phyloP scores from a whole-genome alignment of 2,888 invertebrate genomes.

The Bugulina stolonifera region DNA sequence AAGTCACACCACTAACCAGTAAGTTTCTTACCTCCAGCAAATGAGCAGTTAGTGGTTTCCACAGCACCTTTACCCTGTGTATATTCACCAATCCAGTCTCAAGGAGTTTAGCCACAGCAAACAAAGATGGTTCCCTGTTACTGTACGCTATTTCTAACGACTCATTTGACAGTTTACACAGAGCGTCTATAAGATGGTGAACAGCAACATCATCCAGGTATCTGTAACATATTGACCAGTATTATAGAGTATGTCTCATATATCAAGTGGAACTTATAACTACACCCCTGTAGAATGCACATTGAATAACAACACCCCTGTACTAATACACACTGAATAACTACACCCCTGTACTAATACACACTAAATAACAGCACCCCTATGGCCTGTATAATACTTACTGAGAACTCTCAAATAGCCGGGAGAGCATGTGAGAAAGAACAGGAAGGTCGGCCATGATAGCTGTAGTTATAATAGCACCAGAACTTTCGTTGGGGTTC shows the following conservation, averaged over 20 bases:
- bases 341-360: not conserved
- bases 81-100: conserved; percentile 93
- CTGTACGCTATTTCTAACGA: conserved; percentile 94
- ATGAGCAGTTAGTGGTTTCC: conserved; percentile 91
- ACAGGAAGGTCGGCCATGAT: conserved; percentile 91
- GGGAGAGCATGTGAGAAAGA: conserved; percentile 64
- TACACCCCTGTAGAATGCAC: not conserved
- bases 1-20: too few relatives aligned
- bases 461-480: conserved; percentile 75
- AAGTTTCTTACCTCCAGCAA: conserved; percentile 64
- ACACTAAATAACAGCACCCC: not conserved
- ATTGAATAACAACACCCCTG: not conserved
- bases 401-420: conserved; percentile 89
- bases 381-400: too few relatives aligned
- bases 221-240: conserved; percentile 41
- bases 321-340: not conserved
- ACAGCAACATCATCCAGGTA: conserved; percentile 87
- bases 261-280: too few relatives aligned
- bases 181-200: conserved; percentile 90
- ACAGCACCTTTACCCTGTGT: conserved; percentile 83
- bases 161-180: conserved; percentile 90
- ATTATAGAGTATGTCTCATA: too few relatives aligned
- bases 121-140: conserved; percentile 89
- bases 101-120: conserved; percentile 95
- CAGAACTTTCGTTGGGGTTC: conserved; percentile 43